Evolutionary conservation across 64 coral and sea anemone genomes (phyloP).

Genomic region (Hydrozoanthus tunicans): DNA sequence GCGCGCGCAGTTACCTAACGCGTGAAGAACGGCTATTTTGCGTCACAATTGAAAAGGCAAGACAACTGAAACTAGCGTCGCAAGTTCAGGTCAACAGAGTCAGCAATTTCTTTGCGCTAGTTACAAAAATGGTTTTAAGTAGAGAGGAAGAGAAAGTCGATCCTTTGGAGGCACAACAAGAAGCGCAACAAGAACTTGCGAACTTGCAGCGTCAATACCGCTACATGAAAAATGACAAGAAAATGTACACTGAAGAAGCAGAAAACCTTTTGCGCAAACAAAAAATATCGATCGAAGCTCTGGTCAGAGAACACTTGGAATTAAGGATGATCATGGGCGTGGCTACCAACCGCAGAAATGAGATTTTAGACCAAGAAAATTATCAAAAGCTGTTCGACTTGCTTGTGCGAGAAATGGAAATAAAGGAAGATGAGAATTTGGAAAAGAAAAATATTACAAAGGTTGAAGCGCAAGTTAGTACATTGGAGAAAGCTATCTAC

Average conservation of each 20-base stretch:
- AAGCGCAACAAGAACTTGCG: constrained; percentile 80
- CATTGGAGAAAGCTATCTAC: constrained; percentile 61
- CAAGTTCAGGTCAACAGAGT: not conserved
- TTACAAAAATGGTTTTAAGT: constrained; percentile 39
- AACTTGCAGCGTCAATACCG: constrained; percentile 81
- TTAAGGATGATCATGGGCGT: constrained; percentile 70
- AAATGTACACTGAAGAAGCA: constrained; percentile 82
- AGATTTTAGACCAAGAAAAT: constrained; percentile 68
- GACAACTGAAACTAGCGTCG: not conserved
- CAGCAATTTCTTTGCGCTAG: not conserved
- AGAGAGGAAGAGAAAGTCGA: constrained; percentile 90
- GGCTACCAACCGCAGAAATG: constrained; percentile 62
- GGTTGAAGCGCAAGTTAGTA: constrained; percentile 48
- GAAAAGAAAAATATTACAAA: constrained; percentile 52
- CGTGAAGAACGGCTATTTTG: constrained; percentile 9
- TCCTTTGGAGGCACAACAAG: constrained; percentile 78
- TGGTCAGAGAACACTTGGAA: constrained; percentile 68
- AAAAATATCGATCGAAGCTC: constrained; percentile 70
- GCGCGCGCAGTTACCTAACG: not conserved
- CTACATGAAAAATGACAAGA: constrained; percentile 89
- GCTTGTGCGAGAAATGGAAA: constrained; percentile 67
- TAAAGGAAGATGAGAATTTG: constrained; percentile 53
- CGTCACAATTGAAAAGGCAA: constrained; percentile 8
- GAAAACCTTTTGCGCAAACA: constrained; percentile 89
- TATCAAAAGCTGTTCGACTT: constrained; percentile 68